Base-by-base conservation (phyloP, 2,888 invertebrate genomes). In the Chrysina gloriosa region DNA sequence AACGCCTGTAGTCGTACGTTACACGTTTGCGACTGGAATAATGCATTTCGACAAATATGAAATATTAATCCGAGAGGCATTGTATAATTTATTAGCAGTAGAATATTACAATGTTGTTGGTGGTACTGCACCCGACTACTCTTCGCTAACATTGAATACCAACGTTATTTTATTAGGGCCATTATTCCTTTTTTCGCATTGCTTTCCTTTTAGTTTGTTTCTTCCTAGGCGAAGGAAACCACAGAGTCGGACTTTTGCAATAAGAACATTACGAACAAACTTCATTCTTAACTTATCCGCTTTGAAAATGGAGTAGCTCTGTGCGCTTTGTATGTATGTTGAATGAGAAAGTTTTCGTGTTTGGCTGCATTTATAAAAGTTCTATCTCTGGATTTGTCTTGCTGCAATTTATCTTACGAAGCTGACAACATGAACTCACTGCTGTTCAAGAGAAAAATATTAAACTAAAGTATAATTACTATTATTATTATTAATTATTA, bases 41-140 rank as follows among this genome's bases (percentile, higher is more conserved):
- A 56, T 36, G 29, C 36, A 36, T 39, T 56, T 23, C 29, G 39
- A 42, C 25, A 58, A 58, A 58, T 39, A 58, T 58, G 39, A 58
- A 58, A 16, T 58, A 58, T 39, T 58, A 42, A 61, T 42, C n/a
- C 42, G 29, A 19, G 19, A 29, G 42, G 42, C 16, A 42, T 27
- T 29, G 9, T 42, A 42, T 61, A 19, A 61, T 61, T 61, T 42
- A 42, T 42, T 16, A 16, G n/a, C 9, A 19, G 19, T 52, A 19
- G 23, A 42, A 16, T 25, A 42, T 16, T 58, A 16, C 52, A 14
- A 39, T 42, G 56, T 25, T 58, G 39, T 58, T 58, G 21, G 56
- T 36, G 27, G 11, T 58, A 58, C 58, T 39, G 39, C 25, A 42
- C 14, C 23, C 11, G 25, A 58, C 23, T 36, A 23, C 23, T 56